Base-by-base conservation (phyloP, 1,140 invertebrate species). In the Ceratoteleas bidentatus region DNA sequence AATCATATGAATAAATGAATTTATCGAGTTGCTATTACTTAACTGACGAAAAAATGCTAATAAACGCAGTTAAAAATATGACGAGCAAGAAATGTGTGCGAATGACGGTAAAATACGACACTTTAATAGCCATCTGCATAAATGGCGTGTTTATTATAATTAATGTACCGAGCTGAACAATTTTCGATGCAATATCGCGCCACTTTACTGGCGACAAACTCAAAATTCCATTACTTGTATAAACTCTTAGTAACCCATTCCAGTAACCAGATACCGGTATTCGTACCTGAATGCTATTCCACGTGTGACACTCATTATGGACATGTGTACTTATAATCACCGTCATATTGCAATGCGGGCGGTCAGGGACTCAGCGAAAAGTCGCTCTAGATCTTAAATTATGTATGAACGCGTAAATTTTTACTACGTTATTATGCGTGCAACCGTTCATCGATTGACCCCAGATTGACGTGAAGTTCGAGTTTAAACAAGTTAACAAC, bases 331-430 rank as follows among this genome's bases (percentile, higher is more conserved):
- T 58, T 64, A 70, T 43, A 58, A 52, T 58, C 53, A 38, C 24
- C 13, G 47, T 24, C 1, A 36, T 54, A 13, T 32, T 14, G 50
- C 64, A 14, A 65, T 57, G 54, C 57, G 73, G 68, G 65, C 68
- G 50, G 75, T 75, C 73, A 79, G 81, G 64, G 73, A 81, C 85
- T 82, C 62, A 74, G 66, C 50, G 60, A 54, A 62, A 58, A 70
- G 60, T 45, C 40, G 62, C 40, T 49, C 64, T 68, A 15, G 43
- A 65, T 56, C 75, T 74, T 78, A 78, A 85, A 85, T 85, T 74
- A 86, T 84, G 79, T 84, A 84, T 85, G 66, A 52, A 10, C 52
- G 32, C 9, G 11, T 9, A 65, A 68, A 62, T 80, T 73, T 73
- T 68, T 49, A 70, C 79, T 40, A 40, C 57, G 64, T 79, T 66